Evolutionary conservation across 1,140 invertebrate species (phyloP).

Genomic region (Drosophila sp.): DNA sequence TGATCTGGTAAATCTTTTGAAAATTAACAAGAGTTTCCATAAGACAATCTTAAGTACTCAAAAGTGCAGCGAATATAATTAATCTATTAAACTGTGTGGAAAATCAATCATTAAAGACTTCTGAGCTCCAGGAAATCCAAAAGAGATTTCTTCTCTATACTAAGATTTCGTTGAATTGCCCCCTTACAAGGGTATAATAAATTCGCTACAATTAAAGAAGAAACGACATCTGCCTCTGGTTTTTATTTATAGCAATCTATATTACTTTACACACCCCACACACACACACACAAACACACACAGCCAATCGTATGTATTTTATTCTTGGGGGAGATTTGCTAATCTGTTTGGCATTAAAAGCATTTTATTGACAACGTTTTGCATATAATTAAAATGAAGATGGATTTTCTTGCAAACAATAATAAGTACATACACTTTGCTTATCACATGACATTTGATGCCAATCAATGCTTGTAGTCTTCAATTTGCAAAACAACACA

Average conservation of each 20-base stretch:
- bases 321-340: constrained; percentile 12
- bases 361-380: constrained; percentile 43
- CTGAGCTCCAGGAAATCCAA: too few species aligned
- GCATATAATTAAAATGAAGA: constrained; percentile 52
- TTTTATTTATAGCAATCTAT: background rate
- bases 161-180: too few species aligned
- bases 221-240: too few species aligned
- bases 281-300: background rate
- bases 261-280: constrained; percentile 12
- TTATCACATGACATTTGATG: constrained; percentile 29
- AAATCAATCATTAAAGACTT: too few species aligned
- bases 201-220: too few species aligned
- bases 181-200: too few species aligned
- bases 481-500: constrained; percentile 65
- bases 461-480: constrained; percentile 51
- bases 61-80: too few species aligned
- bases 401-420: constrained; percentile 39
- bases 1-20: too few species aligned
- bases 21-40: too few species aligned
- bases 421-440: background rate
- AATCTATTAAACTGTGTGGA: too few species aligned
- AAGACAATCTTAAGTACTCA: too few species aligned
- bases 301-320: background rate
- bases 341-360: constrained; percentile 13
- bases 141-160: too few species aligned